Conservation (phyloP, 2,888 invertebrate genomes). For the Cryptocephalus moraei region DNA sequence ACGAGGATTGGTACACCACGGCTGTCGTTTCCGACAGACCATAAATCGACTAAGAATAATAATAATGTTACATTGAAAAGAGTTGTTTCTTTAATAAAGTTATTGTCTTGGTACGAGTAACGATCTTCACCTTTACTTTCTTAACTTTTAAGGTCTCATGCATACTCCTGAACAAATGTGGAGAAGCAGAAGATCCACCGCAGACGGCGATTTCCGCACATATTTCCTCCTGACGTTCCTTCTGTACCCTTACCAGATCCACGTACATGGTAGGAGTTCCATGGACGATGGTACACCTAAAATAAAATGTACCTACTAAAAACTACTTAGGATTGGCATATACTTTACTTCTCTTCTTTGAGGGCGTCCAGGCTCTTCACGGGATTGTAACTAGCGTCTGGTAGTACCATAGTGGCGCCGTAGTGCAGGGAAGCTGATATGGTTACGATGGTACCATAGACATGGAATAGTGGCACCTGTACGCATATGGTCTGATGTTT, state of each 20-base stretch:
- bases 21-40: conserved; percentile 52
- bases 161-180: conserved; percentile 46
- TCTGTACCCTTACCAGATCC: conserved; percentile 52
- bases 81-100: too few relatives aligned
- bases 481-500: conserved; percentile 46
- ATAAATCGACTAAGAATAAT: conserved; percentile 42
- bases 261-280: conserved; percentile 85
- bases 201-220: conserved; percentile 49
- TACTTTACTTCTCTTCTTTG: conserved; percentile 50
- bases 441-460: conserved; percentile 61
- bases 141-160: conserved; percentile 38
- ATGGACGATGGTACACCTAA: conserved; percentile 58
- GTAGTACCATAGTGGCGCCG: conserved; percentile 53
- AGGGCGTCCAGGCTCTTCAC: conserved; percentile 52
- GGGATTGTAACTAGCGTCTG: conserved; percentile 50
- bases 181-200: conserved; percentile 65
- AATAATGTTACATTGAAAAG: not conserved
- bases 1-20: conserved; percentile 43
- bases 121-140: conserved; percentile 39
- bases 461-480: conserved; percentile 75
- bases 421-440: conserved; percentile 47
- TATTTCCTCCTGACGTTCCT: conserved; percentile 38
- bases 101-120: too few relatives aligned
- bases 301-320: conserved; percentile 1
- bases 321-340: not conserved